Conservation (phyloP, 1,140 invertebrate genomes). For the Brachystomella parvula region DNA sequence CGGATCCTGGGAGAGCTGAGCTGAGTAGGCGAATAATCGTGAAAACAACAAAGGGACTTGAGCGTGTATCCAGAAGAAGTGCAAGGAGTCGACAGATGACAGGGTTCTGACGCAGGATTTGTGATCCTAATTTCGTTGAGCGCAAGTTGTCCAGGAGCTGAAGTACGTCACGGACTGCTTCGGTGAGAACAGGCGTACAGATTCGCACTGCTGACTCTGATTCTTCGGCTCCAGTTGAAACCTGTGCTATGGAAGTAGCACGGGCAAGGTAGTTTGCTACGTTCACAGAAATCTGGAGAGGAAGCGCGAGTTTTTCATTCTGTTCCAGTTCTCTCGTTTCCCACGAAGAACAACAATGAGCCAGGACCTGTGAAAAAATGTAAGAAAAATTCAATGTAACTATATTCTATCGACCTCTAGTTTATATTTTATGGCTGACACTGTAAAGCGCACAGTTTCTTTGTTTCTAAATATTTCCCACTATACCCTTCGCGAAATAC, state of each 20-base stretch:
- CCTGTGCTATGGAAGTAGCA: no score
- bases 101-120: slow-evolving; percentile 45
- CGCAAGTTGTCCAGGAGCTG: slow-evolving; percentile 44
- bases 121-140: slow-evolving; percentile 44
- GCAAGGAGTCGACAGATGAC: slow-evolving; percentile 45
- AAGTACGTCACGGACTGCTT: slow-evolving; percentile 44
- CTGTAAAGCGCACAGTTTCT: no score
- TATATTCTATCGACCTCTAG: no score
- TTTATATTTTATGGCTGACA: no score
- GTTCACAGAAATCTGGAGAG: slow-evolving; percentile 44
- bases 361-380: slow-evolving; percentile 6
- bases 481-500: no score
- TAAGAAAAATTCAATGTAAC: background rate
- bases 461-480: no score
- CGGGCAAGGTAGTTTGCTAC: slow-evolving; percentile 44
- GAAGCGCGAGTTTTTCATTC: slow-evolving; percentile 40
- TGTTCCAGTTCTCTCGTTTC: background rate
- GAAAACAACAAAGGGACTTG: slow-evolving; percentile 44
- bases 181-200: slow-evolving; percentile 37
- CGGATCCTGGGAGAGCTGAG: slow-evolving; percentile 44
- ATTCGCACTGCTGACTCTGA: slow-evolving; percentile 42
- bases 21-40: slow-evolving; percentile 45
- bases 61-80: slow-evolving; percentile 44
- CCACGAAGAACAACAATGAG: slow-evolving; percentile 14
- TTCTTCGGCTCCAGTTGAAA: no score